phyloP scores from a whole-genome alignment of 2,888 invertebrate genomes.

The Synanthedon andrenaeformis region DNA sequence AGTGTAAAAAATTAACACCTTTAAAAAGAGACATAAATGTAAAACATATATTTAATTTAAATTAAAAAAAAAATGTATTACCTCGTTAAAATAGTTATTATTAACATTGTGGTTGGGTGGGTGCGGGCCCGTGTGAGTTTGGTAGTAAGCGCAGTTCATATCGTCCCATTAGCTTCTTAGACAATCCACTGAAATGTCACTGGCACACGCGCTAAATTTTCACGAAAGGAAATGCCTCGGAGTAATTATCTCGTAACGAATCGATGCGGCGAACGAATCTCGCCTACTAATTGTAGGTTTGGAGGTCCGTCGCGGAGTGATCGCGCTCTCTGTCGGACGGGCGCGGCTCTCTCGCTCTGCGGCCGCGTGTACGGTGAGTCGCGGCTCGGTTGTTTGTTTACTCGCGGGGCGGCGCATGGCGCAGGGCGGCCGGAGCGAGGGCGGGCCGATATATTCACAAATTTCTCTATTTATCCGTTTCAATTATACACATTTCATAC shows the following conservation, averaged over 20 bases:
- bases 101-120: constrained; percentile 53
- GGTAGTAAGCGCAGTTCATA: constrained; percentile 67
- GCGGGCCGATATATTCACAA: constrained; percentile 24
- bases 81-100: constrained; percentile 63
- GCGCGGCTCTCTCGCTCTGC: constrained; percentile 28
- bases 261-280: constrained; percentile 69
- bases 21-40: too few relatives aligned
- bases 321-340: constrained; percentile 33
- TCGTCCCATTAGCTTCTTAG: constrained; percentile 41
- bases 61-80: constrained; percentile 17
- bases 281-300: constrained; percentile 69
- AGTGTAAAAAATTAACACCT: too few relatives aligned
- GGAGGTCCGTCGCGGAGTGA: constrained; percentile 32
- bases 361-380: constrained; percentile 15
- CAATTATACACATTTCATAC: constrained; percentile 1
- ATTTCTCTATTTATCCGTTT: too few relatives aligned
- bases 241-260: constrained; percentile 67
- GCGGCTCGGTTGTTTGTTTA: constrained; percentile 31
- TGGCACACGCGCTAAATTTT: constrained; percentile 39
- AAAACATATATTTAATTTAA: too few relatives aligned
- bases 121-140: constrained; percentile 56
- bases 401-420: constrained; percentile 45
- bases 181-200: constrained; percentile 7
- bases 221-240: constrained; percentile 41
- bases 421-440: constrained; percentile 49